A percentile compares a stretch with the other conserved stretches of the same genome.
phyloP scores from a whole-genome alignment of 2,888 invertebrate genomes.

The Agonopterix subpropinquella region DNA sequence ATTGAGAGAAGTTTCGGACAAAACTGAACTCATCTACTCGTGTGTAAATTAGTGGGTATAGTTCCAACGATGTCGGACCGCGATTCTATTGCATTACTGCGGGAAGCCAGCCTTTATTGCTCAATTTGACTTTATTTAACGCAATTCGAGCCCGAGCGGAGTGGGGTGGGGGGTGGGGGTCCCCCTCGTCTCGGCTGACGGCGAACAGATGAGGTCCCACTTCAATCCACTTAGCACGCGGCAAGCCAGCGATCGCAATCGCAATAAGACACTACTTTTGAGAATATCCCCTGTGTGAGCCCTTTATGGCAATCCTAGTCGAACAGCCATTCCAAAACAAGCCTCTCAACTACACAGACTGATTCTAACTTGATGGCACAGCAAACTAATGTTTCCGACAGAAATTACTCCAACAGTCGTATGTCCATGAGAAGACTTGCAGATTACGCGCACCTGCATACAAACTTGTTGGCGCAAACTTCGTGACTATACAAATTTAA shows the following conservation, averaged over 20 bases:
- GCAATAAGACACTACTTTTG: conserved; percentile 18
- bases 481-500: conserved; percentile 49
- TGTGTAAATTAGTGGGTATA: conserved; percentile 57
- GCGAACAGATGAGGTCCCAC: conserved; percentile 71
- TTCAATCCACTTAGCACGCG: conserved; percentile 70
- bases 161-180: conserved; percentile 13
- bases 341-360: not conserved
- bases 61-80: conserved; percentile 39
- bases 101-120: conserved; percentile 70
- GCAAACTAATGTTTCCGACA: conserved; percentile 28
- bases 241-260: conserved; percentile 43
- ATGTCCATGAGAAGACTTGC: conserved; percentile 19
- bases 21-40: conserved; percentile 10
- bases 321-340: not conserved
- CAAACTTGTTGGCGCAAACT: conserved; percentile 27
- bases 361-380: conserved; percentile 21
- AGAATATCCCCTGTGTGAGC: conserved; percentile 21
- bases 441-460: conserved; percentile 38
- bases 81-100: conserved; percentile 66
- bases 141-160: conserved; percentile 43
- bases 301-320: conserved; percentile 7
- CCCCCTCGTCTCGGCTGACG: conserved; percentile 47
- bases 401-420: conserved; percentile 28
- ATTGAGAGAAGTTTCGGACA: not conserved
- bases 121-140: conserved; percentile 76